phyloP scores from a whole-genome alignment of 2,888 invertebrate species.

The Cristatella mucedo region DNA sequence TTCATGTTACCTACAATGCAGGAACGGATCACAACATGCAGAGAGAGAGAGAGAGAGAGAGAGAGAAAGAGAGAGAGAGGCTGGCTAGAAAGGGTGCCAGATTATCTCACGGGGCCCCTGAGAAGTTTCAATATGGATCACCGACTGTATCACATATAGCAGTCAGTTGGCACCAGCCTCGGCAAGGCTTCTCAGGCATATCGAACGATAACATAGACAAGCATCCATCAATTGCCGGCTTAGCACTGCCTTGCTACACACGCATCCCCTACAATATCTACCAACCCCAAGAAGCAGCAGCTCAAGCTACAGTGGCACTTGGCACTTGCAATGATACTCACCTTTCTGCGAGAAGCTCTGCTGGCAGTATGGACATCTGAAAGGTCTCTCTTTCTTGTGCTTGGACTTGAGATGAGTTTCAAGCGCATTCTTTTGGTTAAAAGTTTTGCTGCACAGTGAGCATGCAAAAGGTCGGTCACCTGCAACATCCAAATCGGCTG shows the following conservation, averaged over 20 bases:
- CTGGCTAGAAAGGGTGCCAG: too few species aligned
- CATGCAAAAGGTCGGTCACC: constrained; percentile 34
- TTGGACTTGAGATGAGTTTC: constrained; percentile 29
- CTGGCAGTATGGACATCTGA: constrained; percentile 32
- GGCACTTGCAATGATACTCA: too few species aligned
- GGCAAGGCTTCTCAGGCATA: too few species aligned
- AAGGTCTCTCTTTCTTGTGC: constrained; percentile 31
- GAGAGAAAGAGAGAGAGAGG: too few species aligned
- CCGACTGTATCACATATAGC: too few species aligned
- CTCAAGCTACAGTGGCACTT: too few species aligned
- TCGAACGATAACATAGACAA: too few species aligned
- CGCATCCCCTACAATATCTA: background rate
- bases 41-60: too few species aligned
- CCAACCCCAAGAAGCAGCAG: background rate
- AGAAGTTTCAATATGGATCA: too few species aligned
- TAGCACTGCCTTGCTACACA: background rate
- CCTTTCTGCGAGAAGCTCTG: constrained; percentile 31
- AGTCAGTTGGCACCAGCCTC: too few species aligned
- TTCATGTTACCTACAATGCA: constrained; percentile 28
- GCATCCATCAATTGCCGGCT: background rate
- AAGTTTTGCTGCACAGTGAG: constrained; percentile 27
- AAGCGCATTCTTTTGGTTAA: constrained; percentile 38
- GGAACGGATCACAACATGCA: too few species aligned
- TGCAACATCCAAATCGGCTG: constrained; percentile 16
- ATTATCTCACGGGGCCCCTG: too few species aligned